phyloP scores from a whole-genome alignment of 2,113 vertebrate species.

The Scolopax mira region DNA sequence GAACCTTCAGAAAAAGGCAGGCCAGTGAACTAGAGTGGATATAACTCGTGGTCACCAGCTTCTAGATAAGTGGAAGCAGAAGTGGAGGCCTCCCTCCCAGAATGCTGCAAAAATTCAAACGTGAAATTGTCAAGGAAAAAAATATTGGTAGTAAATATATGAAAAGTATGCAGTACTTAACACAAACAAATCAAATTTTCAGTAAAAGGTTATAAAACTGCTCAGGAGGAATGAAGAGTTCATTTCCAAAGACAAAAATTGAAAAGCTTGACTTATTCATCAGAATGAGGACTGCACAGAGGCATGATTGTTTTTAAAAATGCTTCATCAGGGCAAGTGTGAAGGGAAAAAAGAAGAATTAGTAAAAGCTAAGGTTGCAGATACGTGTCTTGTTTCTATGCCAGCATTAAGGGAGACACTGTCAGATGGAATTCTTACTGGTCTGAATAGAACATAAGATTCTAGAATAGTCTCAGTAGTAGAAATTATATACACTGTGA shows the following conservation, averaged over 20 bases:
- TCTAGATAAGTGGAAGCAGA: not conserved
- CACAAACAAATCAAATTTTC: not conserved
- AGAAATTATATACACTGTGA: not conserved
- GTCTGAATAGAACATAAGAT: not conserved
- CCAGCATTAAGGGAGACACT: not conserved
- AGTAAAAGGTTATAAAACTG: not conserved
- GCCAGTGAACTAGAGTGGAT: not conserved
- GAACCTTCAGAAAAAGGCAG: not conserved
- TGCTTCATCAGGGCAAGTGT: not conserved
- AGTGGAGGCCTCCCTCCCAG: not conserved
- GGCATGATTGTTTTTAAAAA: not conserved
- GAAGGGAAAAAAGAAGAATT: not conserved
- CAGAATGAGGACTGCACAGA: not conserved
- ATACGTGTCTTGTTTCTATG: not conserved
- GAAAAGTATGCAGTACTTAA: not conserved
- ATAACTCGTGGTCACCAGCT: not conserved
- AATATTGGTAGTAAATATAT: not conserved
- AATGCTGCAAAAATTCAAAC: not conserved
- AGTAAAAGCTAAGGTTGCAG: not conserved
- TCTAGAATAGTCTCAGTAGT: not conserved
- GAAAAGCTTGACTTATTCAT: not conserved
- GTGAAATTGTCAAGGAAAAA: not conserved
- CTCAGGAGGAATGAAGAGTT: not conserved
- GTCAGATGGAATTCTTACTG: not conserved
- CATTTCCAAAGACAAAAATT: not conserved